A percentile compares a stretch with the other conserved stretches of the same genome.
Conservation (phyloP, 1,140 invertebrate genomes). For the Drosophila trapezifrons region DNA sequence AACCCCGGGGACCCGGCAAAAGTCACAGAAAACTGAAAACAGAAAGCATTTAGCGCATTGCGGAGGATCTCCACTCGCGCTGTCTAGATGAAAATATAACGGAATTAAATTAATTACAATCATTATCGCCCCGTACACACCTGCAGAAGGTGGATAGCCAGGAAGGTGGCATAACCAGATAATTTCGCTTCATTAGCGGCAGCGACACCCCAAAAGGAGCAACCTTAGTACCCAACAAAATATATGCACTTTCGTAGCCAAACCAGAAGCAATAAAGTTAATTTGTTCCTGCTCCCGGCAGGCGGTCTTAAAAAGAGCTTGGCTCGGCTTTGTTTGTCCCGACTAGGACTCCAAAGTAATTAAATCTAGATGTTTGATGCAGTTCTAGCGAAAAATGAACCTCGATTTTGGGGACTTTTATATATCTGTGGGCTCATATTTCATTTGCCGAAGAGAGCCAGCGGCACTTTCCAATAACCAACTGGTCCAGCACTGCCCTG, state of each 20-base stretch:
- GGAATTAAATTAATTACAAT: slow-evolving; percentile 83
- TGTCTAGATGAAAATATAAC: slow-evolving; percentile 83
- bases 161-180: slow-evolving; percentile 51
- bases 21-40: slow-evolving; percentile 54
- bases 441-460: slow-evolving; percentile 27
- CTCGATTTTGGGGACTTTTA: not conserved
- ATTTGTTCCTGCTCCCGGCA: slow-evolving; percentile 32
- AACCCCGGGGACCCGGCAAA: slow-evolving; percentile 14
- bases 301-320: no score
- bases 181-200: slow-evolving; percentile 74
- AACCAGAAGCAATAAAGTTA: slow-evolving; percentile 62
- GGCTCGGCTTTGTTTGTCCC: slow-evolving; percentile 15
- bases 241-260: slow-evolving; percentile 13
- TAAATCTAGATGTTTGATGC: slow-evolving; percentile 48
- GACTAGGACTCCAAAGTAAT: slow-evolving; percentile 44
- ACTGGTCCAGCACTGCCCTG: no score
- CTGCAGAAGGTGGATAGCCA: slow-evolving; percentile 24
- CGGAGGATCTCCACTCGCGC: slow-evolving; percentile 50
- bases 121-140: slow-evolving; percentile 71
- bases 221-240: not conserved
- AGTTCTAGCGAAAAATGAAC: slow-evolving; percentile 34
- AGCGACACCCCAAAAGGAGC: slow-evolving; percentile 7
- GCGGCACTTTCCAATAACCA: slow-evolving; percentile 14
- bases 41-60: slow-evolving; percentile 77
- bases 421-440: slow-evolving; percentile 20